Evolutionary conservation across 2,113 vertebrate species (phyloP), one percentile per base, ranked within the genome.

Genomic region (Sterna hirundo): DNA sequence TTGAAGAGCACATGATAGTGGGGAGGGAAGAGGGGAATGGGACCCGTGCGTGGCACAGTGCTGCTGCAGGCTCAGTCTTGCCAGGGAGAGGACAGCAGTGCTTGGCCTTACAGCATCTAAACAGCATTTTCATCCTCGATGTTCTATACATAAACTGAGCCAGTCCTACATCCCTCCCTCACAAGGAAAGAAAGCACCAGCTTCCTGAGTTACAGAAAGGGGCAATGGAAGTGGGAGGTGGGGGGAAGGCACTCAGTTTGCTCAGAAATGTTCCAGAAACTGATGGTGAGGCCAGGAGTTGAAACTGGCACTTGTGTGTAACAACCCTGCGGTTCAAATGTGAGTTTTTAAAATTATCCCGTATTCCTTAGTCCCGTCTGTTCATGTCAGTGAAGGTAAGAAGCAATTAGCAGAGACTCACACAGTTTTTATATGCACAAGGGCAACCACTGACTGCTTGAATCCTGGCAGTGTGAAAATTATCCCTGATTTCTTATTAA

Each of bases 201-300:
- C 34, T 82, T 86, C 62, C 47, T 10, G 38, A 79, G 27, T 26
- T 62, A 71, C 13, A 84, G 18, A 68, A 58, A 85, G 15, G 36
- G 12, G 22, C 1, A 5, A 86, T 3, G 15, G 25, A 94, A 83
- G 11, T 5, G 1, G 3, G 26, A 14, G 83, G 11, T 5, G 1
- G 3, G 23, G 14, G 0, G 2, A 70, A 89, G 51, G 42, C 32
- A 70, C 20, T 46, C 14, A 34, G 13, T 58, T 89, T 78, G n/a
- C 61, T 86, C 51, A 77, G 64, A 89, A 92, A 74, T 55, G 20
- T 19, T 89, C 62, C 46, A 82, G 61, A 89, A 93, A 79, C 27
- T 29, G 40, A 76, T 11, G 7, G 49, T 22, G 79, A 82, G 38
- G 40, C 62, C 13, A 42, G 16, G 52, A 78, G 34, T 15, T 40